A percentile compares a stretch with the other conserved stretches of the same genome.
These are phyloP conservation scores for Steromphala cineraria DNA, from an alignment of 2,888 invertebrate species.

Conservation along the genomic window DNA sequence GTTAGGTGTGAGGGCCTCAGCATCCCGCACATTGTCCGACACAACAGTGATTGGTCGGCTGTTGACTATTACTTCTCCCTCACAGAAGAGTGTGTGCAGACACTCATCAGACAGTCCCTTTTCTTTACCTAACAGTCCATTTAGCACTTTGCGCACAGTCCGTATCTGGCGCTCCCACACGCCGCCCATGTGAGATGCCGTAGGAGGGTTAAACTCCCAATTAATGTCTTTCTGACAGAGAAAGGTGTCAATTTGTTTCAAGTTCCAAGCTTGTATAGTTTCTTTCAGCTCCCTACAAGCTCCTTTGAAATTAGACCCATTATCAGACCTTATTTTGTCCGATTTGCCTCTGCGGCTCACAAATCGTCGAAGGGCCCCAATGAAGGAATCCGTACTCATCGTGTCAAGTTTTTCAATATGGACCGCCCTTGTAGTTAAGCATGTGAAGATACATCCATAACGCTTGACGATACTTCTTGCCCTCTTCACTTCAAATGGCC, in stretches of 20 bases:
- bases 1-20: slow-evolving; percentile 51
- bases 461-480: too few species aligned
- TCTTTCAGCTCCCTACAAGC: slow-evolving; percentile 21
- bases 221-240: slow-evolving; percentile 16
- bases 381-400: not conserved
- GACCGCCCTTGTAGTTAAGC: too few species aligned
- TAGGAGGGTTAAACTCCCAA: slow-evolving; percentile 32
- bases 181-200: slow-evolving; percentile 33
- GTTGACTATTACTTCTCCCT: slow-evolving; percentile 36
- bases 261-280: slow-evolving; percentile 19
- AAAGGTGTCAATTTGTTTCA: not conserved
- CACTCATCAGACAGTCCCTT: slow-evolving; percentile 30
- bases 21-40: slow-evolving; percentile 18
- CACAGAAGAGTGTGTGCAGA: slow-evolving; percentile 35
- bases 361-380: slow-evolving; percentile 22
- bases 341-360: too few species aligned
- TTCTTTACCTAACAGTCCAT: not conserved
- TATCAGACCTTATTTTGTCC: slow-evolving; percentile 24
- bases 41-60: slow-evolving; percentile 33
- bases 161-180: slow-evolving; percentile 41
- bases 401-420: too few species aligned
- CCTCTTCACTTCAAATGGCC: too few species aligned
- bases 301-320: slow-evolving; percentile 34
- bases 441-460: too few species aligned
- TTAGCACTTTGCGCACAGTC: slow-evolving; percentile 31